Evolutionary conservation across 2,113 vertebrate species (phyloP), one percentile per base, ranked within the genome.

Genomic region (Saguinus midas): DNA sequence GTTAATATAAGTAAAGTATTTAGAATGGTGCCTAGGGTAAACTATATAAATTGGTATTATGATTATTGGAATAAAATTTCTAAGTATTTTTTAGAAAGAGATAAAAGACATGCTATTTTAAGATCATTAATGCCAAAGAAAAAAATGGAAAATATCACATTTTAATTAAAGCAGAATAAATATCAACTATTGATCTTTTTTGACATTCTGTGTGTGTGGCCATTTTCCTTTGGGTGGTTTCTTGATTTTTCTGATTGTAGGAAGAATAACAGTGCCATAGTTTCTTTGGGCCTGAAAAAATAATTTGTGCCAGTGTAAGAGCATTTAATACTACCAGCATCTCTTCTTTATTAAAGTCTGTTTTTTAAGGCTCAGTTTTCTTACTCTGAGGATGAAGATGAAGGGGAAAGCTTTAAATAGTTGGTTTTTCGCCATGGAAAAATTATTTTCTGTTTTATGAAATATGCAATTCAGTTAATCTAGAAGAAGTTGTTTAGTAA

Each of bases 211-310:
- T 73, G 17, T 52, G 76, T 84, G 64, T 64, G 83, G 14, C n/a
- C 52, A 50, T 87, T 87, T 95, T 92, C 40, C 23, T 66, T 80
- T 52, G 20, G 20, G n/a, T 87, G 21, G 10, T 95, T 87, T 87
- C 43, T 95, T 92, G 32, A 95, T 90, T 84, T 84, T 37, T 90
- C 57, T 57, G 50, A 91, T 80, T 70, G 27, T 87, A 87, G 50
- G 52, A 64, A 45, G 72, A 81, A 8, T 52, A 61, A 91, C 35
- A 87, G n/a, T 92, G n/a, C 66, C 43, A 50, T 43, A 81, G 75
- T 37, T 86, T 86, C 29, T 87, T 81, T 52, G 75, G 43, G 18
- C 91, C 72, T 87, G 66, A 95, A 81, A 91, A 91, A 95, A 85
- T 14, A 66, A 64, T 81, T 87, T 87, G 20, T 91, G 61, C 64